Evolutionary conservation across 2,797 vertebrate genomes (phyloP).

Genomic region (Triplophysa yarkandensis): DNA sequence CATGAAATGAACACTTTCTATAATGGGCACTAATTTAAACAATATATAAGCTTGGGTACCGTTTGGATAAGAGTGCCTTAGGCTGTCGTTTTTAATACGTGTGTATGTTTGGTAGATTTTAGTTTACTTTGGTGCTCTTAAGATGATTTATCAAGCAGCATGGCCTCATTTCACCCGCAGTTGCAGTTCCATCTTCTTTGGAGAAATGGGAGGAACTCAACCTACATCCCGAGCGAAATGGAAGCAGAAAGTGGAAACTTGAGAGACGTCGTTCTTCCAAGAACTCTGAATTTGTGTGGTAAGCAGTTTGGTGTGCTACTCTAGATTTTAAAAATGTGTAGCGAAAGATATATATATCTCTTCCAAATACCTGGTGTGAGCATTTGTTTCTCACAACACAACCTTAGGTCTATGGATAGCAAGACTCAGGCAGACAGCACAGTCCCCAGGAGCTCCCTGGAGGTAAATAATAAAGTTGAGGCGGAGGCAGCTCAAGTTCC

Average conservation of each 20-base stretch:
- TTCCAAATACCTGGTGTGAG: slow-evolving; percentile 2
- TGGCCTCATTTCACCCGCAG: slow-evolving; percentile 57
- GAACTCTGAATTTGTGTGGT: slow-evolving; percentile 94
- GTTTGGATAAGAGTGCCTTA: background rate
- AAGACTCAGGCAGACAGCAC: slow-evolving; percentile 81
- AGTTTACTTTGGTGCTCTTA: background rate
- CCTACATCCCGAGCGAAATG: slow-evolving; percentile 82
- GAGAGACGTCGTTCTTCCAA: slow-evolving; percentile 89
- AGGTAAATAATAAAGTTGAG: slow-evolving; percentile 82
- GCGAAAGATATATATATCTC: background rate
- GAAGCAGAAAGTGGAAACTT: slow-evolving; percentile 84
- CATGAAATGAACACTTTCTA: background rate
- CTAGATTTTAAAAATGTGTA: background rate
- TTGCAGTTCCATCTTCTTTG: slow-evolving; percentile 82
- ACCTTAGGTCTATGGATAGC: slow-evolving; percentile 87
- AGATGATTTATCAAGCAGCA: slow-evolving; percentile 13
- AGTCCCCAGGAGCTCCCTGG: slow-evolving; percentile 79
- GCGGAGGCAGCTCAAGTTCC: slow-evolving; percentile 81
- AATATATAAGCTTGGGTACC: background rate
- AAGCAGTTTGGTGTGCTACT: slow-evolving; percentile 47
- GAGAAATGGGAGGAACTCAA: slow-evolving; percentile 97
- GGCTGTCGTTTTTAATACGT: background rate
- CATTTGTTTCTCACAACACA: slow-evolving; percentile 25
- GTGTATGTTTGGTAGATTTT: too few species aligned
- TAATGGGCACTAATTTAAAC: background rate